Evolutionary conservation across 2,888 invertebrate species (phyloP).

Genomic region (Plebejus anna): DNA sequence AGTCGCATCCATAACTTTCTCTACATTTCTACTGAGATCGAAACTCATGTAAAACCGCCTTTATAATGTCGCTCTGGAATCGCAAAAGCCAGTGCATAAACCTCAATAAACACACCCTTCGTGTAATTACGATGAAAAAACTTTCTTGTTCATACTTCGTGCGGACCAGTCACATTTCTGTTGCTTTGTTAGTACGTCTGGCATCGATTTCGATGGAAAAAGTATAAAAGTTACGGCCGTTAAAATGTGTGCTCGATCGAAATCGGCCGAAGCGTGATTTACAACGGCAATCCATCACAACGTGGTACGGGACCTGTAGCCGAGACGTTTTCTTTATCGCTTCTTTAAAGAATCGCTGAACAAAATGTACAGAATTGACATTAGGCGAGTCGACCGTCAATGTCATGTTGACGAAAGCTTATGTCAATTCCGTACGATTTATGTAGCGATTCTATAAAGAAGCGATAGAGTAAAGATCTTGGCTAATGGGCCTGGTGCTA

Average conservation of each 20-base stretch:
- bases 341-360: too few species aligned
- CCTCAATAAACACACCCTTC: neutral
- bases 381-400: too few species aligned
- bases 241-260: conserved; percentile 47
- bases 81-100: conserved; percentile 3
- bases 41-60: neutral
- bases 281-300: conserved; percentile 23
- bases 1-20: too few species aligned
- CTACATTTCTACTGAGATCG: neutral
- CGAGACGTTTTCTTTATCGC: too few species aligned
- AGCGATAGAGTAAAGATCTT: too few species aligned
- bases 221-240: conserved; percentile 41
- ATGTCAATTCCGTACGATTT: too few species aligned
- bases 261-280: conserved; percentile 48
- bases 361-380: too few species aligned
- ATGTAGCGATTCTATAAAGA: too few species aligned
- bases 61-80: neutral
- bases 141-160: conserved; percentile 35
- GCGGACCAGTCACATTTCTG: conserved; percentile 37
- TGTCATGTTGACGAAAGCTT: too few species aligned
- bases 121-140: conserved; percentile 26
- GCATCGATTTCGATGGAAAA: conserved; percentile 50
- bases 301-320: neutral
- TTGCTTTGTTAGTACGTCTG: conserved; percentile 48
- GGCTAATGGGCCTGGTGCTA: neutral